Evolutionary conservation across 2,113 vertebrate genomes (phyloP), one percentile per base, ranked within the genome.

Genomic region (Myanophis thanlyinensis): DNA sequence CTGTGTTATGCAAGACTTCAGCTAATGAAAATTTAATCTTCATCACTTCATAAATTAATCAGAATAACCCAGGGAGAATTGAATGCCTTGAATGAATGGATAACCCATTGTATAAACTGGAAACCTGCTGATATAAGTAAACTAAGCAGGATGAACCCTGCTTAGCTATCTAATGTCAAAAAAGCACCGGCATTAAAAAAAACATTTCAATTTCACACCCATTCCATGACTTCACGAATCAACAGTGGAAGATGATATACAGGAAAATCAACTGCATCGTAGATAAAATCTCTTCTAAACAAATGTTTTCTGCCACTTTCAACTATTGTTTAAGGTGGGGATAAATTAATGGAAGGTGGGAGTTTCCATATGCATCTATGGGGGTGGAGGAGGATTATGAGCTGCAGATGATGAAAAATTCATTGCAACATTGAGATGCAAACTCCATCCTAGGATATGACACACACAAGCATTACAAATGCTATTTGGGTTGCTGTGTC

Each of bases 1-100:
- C 0, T 3, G 0, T 0, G 13, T 1, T 5, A 27, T 4, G 44
- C 20, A 10, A 86, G 18, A 11, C 0, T 4, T 47, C 40, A 49
- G 15, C 13, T 0, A 0, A 3, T 0, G 5, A 15, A 4, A 47
- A 1, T 0, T 88, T 35, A 49, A 30, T 20, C 89, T 40, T 25
- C 48, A 89, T 30, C 88, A 85, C 27, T 40, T 87, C 23, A 51
- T 27, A 0, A 73, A 87, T 56, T 15, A 86, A 91, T 46, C 49
- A 27, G 80, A 23, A 59, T 1, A 91, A 84, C 20, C 67, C 12
- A 9, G 27, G 53, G 84, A 91, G 54, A 62, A 15, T 40, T 22
- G 0, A 1, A 88, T 2, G 2, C 49, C 0, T 73, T 18, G 3
- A 2, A n/a, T 25, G 4, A 59, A 89, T 22, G 2, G 13, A 7